These are phyloP conservation scores for Dolichopus griseipennis DNA, from an alignment of 2,888 invertebrate genomes.

Conservation along the genomic window DNA sequence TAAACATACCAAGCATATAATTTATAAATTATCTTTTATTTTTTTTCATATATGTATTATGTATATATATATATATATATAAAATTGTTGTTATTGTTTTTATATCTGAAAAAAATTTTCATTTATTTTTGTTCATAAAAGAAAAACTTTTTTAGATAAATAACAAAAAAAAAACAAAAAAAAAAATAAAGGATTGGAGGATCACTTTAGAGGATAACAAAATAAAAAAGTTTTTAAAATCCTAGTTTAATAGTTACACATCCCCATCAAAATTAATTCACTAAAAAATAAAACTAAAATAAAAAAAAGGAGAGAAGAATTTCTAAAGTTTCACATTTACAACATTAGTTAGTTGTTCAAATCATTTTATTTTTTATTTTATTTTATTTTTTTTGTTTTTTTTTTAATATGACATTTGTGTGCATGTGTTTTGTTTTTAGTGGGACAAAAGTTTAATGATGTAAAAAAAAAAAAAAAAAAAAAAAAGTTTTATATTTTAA, in stretches of 20 bases:
- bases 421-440: not conserved
- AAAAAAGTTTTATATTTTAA: not conserved
- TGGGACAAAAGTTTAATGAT: constrained; percentile 4
- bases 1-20: not conserved
- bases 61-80: no score
- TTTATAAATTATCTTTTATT: not conserved
- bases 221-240: not conserved
- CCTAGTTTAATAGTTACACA: constrained; percentile 1
- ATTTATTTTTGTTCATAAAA: not conserved
- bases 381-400: no score
- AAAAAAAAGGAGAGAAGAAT: no score
- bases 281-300: not conserved
- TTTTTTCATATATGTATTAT: no score
- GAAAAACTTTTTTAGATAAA: no score
- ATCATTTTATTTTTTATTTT: no score
- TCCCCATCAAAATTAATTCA: not conserved
- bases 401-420: no score
- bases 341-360: no score
- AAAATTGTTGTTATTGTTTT: not conserved
- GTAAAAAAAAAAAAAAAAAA: no score
- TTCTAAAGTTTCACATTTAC: no score
- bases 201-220: not conserved
- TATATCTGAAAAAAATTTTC: not conserved
- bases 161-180: no score
- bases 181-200: not conserved